Evolutionary conservation across 2,797 vertebrate species (phyloP).

Genomic region (Lagorchestes hirsutus): DNA sequence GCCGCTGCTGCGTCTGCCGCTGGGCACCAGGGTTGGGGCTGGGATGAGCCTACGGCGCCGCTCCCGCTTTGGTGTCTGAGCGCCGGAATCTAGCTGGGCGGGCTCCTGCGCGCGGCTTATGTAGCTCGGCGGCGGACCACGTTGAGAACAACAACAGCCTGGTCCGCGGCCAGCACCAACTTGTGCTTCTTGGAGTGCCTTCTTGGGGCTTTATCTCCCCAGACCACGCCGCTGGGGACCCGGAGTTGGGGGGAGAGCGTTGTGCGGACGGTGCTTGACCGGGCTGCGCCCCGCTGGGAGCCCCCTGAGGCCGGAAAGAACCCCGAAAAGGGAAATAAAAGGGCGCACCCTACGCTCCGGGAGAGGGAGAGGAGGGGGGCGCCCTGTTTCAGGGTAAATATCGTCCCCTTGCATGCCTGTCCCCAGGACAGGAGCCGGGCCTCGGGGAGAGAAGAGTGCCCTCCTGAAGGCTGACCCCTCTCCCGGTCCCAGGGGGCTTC

Average conservation of each 20-base stretch:
- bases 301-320: not conserved
- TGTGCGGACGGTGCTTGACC: conserved; percentile 22
- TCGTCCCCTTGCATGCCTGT: not conserved
- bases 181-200: conserved; percentile 87
- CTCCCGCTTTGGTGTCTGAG: not conserved
- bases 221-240: not conserved
- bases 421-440: not conserved
- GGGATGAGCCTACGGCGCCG: conserved; percentile 12
- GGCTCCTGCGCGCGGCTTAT: conserved; percentile 78
- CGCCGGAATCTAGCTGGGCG: conserved; percentile 58
- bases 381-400: conserved; percentile 58
- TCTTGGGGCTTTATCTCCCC: conserved; percentile 66
- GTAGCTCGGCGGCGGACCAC: conserved; percentile 87
- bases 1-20: conserved; percentile 71
- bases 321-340: conserved; percentile 69
- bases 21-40: conserved; percentile 76
- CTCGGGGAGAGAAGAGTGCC: conserved; percentile 36
- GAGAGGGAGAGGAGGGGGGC: conserved; percentile 82
- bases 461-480: not conserved
- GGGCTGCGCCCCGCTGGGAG: not conserved
- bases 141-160: conserved; percentile 92
- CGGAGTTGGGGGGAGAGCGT: not conserved
- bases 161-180: conserved; percentile 77
- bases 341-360: conserved; percentile 72
- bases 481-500: not conserved